phyloP scores from a whole-genome alignment of 2,797 vertebrate species.

The Coendou prehensilis region DNA sequence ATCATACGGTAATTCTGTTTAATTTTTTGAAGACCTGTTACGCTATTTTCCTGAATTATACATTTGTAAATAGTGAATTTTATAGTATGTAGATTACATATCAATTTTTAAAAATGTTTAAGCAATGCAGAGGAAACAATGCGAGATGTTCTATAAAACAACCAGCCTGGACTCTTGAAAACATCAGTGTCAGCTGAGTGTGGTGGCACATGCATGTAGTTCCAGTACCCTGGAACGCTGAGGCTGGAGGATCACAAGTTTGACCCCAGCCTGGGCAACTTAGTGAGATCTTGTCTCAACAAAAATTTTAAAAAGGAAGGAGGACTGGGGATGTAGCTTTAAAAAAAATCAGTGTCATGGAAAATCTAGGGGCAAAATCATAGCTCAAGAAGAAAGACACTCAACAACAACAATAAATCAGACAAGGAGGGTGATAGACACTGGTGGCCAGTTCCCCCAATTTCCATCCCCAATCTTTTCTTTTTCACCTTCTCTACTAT shows the following conservation, averaged over 20 bases:
- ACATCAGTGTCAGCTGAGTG: background rate
- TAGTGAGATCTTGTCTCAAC: background rate
- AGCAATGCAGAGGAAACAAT: background rate
- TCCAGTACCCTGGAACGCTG: background rate
- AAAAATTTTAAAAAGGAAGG: background rate
- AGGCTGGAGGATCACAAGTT: background rate
- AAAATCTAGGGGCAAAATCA: background rate
- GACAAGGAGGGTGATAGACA: background rate
- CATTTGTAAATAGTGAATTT: background rate
- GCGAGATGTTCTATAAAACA: constrained; percentile 9
- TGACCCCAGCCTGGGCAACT: background rate
- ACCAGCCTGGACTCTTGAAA: background rate
- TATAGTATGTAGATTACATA: background rate
- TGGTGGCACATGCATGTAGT: background rate
- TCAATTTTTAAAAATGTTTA: background rate
- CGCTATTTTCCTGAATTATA: background rate
- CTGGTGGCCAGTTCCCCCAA: background rate
- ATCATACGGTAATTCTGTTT: background rate
- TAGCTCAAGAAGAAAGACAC: background rate
- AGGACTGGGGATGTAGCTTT: background rate
- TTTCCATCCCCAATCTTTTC: background rate
- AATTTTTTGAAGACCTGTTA: background rate
- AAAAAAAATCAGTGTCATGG: background rate
- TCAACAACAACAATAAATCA: background rate
- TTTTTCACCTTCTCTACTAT: background rate